Evolutionary conservation across 1,140 invertebrate genomes (phyloP), one percentile per base, ranked within the genome.

Genomic region (Trachymyrmex septentrionalis): DNA sequence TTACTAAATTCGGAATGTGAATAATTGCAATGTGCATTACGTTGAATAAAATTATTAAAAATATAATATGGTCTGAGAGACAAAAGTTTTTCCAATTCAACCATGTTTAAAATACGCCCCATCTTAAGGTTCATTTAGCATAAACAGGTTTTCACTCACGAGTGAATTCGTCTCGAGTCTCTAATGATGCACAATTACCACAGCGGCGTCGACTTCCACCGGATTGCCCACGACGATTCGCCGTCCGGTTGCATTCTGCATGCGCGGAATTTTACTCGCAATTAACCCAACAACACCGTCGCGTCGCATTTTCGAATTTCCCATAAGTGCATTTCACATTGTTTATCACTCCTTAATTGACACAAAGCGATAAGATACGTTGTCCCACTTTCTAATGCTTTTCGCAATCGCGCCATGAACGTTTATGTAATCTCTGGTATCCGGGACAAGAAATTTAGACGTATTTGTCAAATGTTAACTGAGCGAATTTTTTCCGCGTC

Each of bases 301-400:
- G 71, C 44, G 24, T 48, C 55, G 21, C 50, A 50, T 71, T 27
- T n/a, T 59, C 61, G 21, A 75, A 48, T 59, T 71, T 63, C 38
- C 14, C n/a, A 48, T 67, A 72, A 66, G 57, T 48, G 86, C 55
- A 86, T 85, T 86, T 27, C 81, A 9, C 75, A 34, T 16, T 38
- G 61, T 69, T 85, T 85, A 69, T 85, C 72, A 48, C 50, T 12
- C 10, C 27, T 55, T 77, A 84, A 61, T 50, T 50, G 38, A 73
- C 16, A 3, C 67, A 9, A 44, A 6, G 24, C 19, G 63, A 85
- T 86, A 82, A 82, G 67, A 72, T 64, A 55, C 10, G 85, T 44
- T 16, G 85, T 64, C n/a, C 77, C 57, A 72, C 76, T 61, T 82
- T 72, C 44, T 38, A 63, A 48, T 59, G 34, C 1, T 71, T 50